These are phyloP conservation scores for Cylindroiulus punctatus DNA, from an alignment of 2,888 invertebrate species.

Conservation along the genomic window DNA sequence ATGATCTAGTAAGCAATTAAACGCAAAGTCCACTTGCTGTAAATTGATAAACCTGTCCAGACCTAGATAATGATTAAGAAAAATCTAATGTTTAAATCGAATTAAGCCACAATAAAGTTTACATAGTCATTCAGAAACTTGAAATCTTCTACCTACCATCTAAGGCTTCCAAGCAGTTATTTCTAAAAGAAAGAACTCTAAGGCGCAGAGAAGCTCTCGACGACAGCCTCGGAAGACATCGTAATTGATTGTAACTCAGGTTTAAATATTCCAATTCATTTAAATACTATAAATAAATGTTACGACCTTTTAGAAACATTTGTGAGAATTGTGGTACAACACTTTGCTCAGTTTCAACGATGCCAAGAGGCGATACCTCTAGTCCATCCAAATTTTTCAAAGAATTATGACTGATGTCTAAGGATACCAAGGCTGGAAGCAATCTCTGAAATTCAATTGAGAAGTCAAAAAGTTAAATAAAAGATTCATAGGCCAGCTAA, in stretches of 20 bases:
- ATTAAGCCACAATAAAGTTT: background rate
- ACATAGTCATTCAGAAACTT: background rate
- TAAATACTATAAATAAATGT: slow-evolving; percentile 67
- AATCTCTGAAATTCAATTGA: slow-evolving; percentile 65
- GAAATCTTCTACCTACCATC: slow-evolving; percentile 68
- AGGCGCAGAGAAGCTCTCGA: slow-evolving; percentile 70
- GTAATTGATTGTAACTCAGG: slow-evolving; percentile 74
- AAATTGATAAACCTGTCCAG: slow-evolving; percentile 71
- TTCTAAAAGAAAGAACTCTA: slow-evolving; percentile 72
- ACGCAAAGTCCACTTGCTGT: slow-evolving; percentile 72
- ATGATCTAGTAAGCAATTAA: slow-evolving; percentile 74
- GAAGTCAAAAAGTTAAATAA: background rate
- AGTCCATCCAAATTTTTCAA: slow-evolving; percentile 69
- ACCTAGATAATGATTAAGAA: slow-evolving; percentile 62
- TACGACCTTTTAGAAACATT: background rate
- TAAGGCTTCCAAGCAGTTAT: slow-evolving; percentile 75
- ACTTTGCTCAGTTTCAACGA: background rate
- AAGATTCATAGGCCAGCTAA: background rate
- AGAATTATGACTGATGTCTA: slow-evolving; percentile 75
- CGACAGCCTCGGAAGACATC: slow-evolving; percentile 71
- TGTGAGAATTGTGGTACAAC: background rate
- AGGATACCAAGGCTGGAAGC: slow-evolving; percentile 72
- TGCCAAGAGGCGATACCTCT: slow-evolving; percentile 47
- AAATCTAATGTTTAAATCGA: background rate
- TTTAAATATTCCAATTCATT: slow-evolving; percentile 74